Percentiles rank a stretch among this genome's conserved stretches.
These are phyloP conservation scores for Patiria miniata DNA, from an alignment of 35 echinoderm and acorn worm genomes.

Conservation along the genomic window DNA sequence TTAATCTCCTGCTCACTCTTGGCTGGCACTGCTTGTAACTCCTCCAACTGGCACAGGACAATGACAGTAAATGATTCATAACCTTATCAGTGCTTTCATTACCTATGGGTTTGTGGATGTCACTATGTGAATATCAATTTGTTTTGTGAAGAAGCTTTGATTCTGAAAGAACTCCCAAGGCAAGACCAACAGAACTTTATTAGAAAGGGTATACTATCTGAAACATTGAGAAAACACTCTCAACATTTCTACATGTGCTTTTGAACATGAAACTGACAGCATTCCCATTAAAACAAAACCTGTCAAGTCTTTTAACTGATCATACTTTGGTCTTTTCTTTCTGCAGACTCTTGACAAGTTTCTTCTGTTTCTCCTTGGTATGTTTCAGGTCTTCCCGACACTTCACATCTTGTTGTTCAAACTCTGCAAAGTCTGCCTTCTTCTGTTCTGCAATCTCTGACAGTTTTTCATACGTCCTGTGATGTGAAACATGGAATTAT, in stretches of 20 bases:
- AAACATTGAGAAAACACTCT: too few species aligned
- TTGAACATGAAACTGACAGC: too few species aligned
- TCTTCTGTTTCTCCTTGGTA: constrained; percentile 89
- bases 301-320: background rate
- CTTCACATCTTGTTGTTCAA: constrained; percentile 96
- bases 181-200: too few species aligned
- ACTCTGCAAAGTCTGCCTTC: constrained; percentile 95
- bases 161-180: too few species aligned
- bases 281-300: too few species aligned
- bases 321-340: constrained; percentile 87
- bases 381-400: constrained; percentile 95
- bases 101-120: too few species aligned
- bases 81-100: background rate
- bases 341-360: constrained; percentile 87
- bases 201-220: too few species aligned
- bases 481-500: background rate
- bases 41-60: constrained; percentile 69
- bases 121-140: too few species aligned
- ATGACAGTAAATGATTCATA: background rate
- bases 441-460: constrained; percentile 74
- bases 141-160: too few species aligned
- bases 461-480: constrained; percentile 88
- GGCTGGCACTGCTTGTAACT: constrained; percentile 62
- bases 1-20: constrained; percentile 89
- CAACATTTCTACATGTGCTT: too few species aligned